Evolutionary conservation across 2,797 vertebrate genomes (phyloP).

Genomic region (Melanotaenia trifasciata): DNA sequence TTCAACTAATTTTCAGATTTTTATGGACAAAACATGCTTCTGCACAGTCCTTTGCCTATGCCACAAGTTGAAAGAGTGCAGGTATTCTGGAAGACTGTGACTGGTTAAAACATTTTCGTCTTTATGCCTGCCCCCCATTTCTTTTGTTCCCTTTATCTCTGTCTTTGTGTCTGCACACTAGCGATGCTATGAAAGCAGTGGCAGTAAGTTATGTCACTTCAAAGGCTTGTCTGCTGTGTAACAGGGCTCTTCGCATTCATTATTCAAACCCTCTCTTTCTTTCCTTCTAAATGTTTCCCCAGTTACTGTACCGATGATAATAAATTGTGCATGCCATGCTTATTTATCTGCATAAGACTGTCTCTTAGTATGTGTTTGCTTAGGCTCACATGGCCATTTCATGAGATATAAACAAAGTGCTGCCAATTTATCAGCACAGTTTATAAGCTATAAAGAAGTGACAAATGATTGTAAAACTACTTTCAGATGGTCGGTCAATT

Average conservation of each 20-base stretch:
- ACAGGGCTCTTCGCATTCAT: slow-evolving; percentile 79
- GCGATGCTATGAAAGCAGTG: slow-evolving; percentile 69
- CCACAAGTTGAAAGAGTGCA: slow-evolving; percentile 36
- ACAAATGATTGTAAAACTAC: not conserved
- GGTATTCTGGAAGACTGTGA: slow-evolving; percentile 26
- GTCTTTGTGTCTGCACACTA: slow-evolving; percentile 65
- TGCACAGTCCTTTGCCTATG: not conserved
- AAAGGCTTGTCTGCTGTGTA: slow-evolving; percentile 77
- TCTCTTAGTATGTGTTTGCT: slow-evolving; percentile 17
- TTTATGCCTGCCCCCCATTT: slow-evolving; percentile 36
- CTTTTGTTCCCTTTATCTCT: slow-evolving; percentile 52
- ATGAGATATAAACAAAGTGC: slow-evolving; percentile 49
- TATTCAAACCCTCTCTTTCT: slow-evolving; percentile 79
- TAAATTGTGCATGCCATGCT: slow-evolving; percentile 49
- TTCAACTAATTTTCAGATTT: slow-evolving; percentile 39
- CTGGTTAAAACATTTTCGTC: slow-evolving; percentile 46
- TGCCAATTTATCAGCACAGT: slow-evolving; percentile 7
- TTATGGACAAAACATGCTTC: not conserved
- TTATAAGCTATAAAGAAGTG: slow-evolving; percentile 11
- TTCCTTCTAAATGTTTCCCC: slow-evolving; percentile 75
- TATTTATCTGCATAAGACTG: slow-evolving; percentile 14
- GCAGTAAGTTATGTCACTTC: slow-evolving; percentile 82
- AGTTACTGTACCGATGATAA: slow-evolving; percentile 72
- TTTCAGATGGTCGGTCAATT: not conserved
- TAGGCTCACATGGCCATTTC: slow-evolving; percentile 26